These are phyloP conservation scores for Pseudachorutes palmiensis DNA, from an alignment of 1,140 invertebrate genomes.

Conservation along the genomic window DNA sequence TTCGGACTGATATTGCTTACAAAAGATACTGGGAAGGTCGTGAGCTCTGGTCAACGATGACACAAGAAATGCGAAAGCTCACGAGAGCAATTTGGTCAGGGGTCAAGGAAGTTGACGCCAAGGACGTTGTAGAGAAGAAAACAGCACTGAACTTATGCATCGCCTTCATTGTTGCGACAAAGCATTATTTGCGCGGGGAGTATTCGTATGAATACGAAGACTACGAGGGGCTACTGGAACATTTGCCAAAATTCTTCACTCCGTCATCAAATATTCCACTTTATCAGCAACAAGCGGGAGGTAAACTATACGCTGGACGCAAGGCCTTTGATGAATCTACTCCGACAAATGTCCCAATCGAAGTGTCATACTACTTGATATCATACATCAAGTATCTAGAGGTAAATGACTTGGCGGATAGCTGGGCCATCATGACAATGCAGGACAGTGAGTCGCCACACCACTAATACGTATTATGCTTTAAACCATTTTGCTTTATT, in stretches of 20 bases:
- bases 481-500: background rate
- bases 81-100: conserved; percentile 20
- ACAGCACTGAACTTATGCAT: conserved; percentile 20
- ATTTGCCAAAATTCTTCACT: conserved; percentile 30
- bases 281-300: conserved; percentile 18
- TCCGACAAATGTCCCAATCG: conserved; percentile 24
- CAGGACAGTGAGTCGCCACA: background rate
- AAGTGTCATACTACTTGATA: conserved; percentile 18
- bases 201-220: conserved; percentile 29
- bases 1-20: background rate
- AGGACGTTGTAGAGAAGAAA: conserved; percentile 19
- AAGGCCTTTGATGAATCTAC: background rate
- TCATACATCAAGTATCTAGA: conserved; percentile 19
- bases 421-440: background rate
- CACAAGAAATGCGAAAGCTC: conserved; percentile 14
- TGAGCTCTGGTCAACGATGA: conserved; percentile 22
- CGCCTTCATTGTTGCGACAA: conserved; percentile 18
- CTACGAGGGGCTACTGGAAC: conserved; percentile 24
- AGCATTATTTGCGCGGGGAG: conserved; percentile 22
- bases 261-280: conserved; percentile 29
- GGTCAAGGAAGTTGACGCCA: conserved; percentile 12
- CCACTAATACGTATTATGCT: background rate
- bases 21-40: conserved; percentile 22
- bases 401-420: background rate
- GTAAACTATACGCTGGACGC: too few species aligned